phyloP scores from a whole-genome alignment of 2,888 invertebrate genomes.

The Noctua janthina region DNA sequence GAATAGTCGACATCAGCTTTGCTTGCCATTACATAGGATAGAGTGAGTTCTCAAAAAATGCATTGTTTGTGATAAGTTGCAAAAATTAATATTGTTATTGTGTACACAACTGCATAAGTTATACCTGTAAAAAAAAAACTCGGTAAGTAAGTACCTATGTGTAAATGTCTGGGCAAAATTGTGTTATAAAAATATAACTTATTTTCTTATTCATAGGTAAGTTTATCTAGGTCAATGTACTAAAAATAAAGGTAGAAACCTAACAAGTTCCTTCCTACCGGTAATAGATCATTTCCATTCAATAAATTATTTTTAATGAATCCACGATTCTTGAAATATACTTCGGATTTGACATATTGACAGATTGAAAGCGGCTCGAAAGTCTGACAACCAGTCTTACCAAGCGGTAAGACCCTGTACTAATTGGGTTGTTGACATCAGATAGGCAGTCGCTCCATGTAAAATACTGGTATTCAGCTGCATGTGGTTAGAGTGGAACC shows the following conservation, averaged over 20 bases:
- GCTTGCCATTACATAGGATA: too few relatives aligned
- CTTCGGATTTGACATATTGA: neutral
- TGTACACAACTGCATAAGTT: too few relatives aligned
- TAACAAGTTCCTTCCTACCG: neutral
- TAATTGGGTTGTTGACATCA: neutral
- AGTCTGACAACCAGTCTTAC: neutral
- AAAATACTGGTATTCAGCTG: neutral
- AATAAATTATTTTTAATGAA: neutral
- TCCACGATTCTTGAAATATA: neutral
- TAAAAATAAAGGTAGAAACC: neutral
- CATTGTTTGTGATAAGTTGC: too few relatives aligned
- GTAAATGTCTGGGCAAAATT: too few relatives aligned
- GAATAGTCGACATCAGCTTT: too few relatives aligned
- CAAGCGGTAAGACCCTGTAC: neutral
- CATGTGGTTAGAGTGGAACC: too few relatives aligned
- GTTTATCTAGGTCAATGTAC: neutral
- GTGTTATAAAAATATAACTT: too few relatives aligned
- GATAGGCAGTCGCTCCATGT: neutral
- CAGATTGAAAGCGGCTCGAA: neutral
- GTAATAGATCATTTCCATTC: neutral
- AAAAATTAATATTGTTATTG: too few relatives aligned
- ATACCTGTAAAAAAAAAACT: too few relatives aligned
- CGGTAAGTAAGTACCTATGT: too few relatives aligned
- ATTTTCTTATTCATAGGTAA: too few relatives aligned
- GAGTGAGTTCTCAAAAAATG: too few relatives aligned